Conservation (phyloP, 2,888 invertebrate species). For the Dasypolia templi region DNA sequence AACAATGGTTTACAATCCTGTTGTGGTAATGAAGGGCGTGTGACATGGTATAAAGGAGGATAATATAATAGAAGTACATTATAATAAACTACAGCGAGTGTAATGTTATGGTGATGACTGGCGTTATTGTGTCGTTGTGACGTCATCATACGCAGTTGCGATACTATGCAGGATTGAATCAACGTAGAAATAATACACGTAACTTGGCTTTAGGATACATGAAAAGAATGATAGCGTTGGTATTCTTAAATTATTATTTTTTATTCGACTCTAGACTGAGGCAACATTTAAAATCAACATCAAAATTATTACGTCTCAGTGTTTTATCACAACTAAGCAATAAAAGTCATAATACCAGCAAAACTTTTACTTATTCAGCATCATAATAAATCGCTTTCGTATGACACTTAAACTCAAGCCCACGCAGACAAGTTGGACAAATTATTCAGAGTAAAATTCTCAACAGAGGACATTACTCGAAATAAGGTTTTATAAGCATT, state of each 20-base stretch:
- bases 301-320: background rate
- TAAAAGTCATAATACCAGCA: slow-evolving; percentile 21
- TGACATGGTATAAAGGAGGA: slow-evolving; percentile 12
- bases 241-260: too few relatives aligned
- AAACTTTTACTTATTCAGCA: slow-evolving; percentile 39
- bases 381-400: slow-evolving; percentile 41
- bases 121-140: slow-evolving; percentile 3
- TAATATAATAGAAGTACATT: background rate
- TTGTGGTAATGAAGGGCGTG: slow-evolving; percentile 9
- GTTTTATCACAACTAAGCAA: slow-evolving; percentile 32
- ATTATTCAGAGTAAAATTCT: slow-evolving; percentile 37
- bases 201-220: background rate
- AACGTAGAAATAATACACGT: background rate
- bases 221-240: too few relatives aligned
- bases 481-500: slow-evolving; percentile 44
- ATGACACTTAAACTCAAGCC: slow-evolving; percentile 42
- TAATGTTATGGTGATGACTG: slow-evolving; percentile 14
- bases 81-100: slow-evolving; percentile 6
- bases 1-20: slow-evolving; percentile 37
- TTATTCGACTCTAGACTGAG: too few relatives aligned
- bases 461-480: slow-evolving; percentile 20
- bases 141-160: background rate
- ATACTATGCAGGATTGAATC: background rate
- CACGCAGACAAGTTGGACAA: slow-evolving; percentile 27
- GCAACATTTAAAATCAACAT: background rate